Base-by-base conservation (phyloP, 2,113 vertebrate genomes). In the Noturus placidus region DNA sequence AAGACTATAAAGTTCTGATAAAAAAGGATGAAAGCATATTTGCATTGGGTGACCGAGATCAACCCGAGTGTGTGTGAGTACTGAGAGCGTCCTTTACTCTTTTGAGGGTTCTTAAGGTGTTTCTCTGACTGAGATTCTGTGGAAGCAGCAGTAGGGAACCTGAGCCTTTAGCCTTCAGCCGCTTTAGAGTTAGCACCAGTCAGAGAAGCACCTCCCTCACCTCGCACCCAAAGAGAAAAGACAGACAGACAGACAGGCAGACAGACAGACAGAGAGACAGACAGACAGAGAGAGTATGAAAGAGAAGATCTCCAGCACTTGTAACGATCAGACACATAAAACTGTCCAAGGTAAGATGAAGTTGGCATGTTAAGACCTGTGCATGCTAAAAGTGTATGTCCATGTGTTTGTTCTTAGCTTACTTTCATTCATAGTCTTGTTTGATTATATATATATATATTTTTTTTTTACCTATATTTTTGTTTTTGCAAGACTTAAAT, bases 311-410 rank as follows among this genome's bases (percentile, higher is more conserved):
- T 54, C 4, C 50, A 22, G 57, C 72, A 78, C 81, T 83, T n/a
- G 50, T 46, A 78, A 77, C 50, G 30, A 84, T 56, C 81, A 84
- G 30, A 88, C 30, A 20, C 70, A 19, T 22, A 63, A 19, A 81
- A 79, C 42, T 54, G 59, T 56, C 10, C 46, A 88, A 88, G 87
- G 87, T 87, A 74, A 72, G 87, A 38, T 56, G 65, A 25, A 77
- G 38, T 82, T 61, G 8, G 57, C 46, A 42, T 50, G 46, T 50
- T 50, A 50, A 50, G 35, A 87, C 22, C 19, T 86, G 30, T 86
- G 63, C n/a, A 88, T 87, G 80, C 79, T 80, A 35, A 15, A 70
- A 76, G 42, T 76, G 38, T 82, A 30, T 69, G 67, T 27, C 13
- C 10, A 30, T 77, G 72, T 30, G 33, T 5, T 25, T 80, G 56